Base-by-base conservation (phyloP, 2,888 invertebrate genomes). In the Drosophila suboccidentalis region DNA sequence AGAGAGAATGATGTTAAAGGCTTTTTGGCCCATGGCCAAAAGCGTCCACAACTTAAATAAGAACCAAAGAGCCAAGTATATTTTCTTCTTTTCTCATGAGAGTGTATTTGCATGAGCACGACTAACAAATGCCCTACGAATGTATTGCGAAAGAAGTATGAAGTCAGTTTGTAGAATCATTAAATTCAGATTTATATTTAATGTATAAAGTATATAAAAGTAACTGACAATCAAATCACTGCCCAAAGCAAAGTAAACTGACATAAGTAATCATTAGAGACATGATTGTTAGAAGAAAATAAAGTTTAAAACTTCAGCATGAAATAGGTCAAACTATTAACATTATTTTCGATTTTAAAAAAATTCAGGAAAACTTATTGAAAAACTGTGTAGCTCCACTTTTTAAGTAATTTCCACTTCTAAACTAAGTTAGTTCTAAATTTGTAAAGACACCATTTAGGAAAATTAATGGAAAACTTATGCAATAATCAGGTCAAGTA, bases 41-140 rank as follows among this genome's bases (percentile, higher is more conserved):
- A 63, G 64, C 73, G 53, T 41, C 68, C 66, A 49, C 80, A 87
- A 69, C 73, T 82, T 87, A 82, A 84, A 77, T 80, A 84, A 75
- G 66, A 49, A 55, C 49, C 75, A 77, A 70, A 57, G 65, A 66
- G 70, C 57, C 50, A 59, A 58, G 15, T 50, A 51, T 32, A 50
- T 43, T 38, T 29, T 36, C 39, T 29, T 36, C 39, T 39, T 47
- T n/a, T 29, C 32, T 39, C n/a, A n/a, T 36, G 36, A 43, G 34
- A 44, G 19, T 3, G 10, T n/a, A 11, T 15, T 8, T 11, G 3
- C 11, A 5, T 15, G 9, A 17, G 3, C 29, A 17, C n/a, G 71
- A 51, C 63, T 53, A 1, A 0, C 32, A 38, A 22, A 63, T 75
- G 32, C 82, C 19, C 66, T 84, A 15, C 13, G 8, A 26, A 10